Percentiles rank a stretch among this genome's conserved stretches.
Evolutionary conservation across 2,797 vertebrate genomes (phyloP).

Genomic region (Coregonus sp.): DNA sequence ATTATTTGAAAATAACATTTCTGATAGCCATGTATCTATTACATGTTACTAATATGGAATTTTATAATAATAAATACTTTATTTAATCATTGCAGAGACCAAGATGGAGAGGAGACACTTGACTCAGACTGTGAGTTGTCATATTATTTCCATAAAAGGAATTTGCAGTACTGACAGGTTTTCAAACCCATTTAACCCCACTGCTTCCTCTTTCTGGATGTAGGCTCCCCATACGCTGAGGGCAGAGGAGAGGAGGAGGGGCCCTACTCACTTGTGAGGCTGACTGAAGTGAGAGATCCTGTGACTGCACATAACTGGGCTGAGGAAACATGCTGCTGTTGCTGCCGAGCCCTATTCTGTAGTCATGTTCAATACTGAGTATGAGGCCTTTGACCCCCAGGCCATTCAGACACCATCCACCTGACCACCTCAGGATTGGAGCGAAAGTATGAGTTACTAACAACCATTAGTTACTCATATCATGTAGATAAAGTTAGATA

Average conservation of each 20-base stretch:
- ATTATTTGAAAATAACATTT: not conserved
- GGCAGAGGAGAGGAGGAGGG: conserved; percentile 2
- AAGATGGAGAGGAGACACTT: not conserved
- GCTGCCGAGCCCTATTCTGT: conserved; percentile 5
- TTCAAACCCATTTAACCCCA: not conserved
- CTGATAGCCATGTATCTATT: too few relatives aligned
- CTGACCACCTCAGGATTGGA: not conserved
- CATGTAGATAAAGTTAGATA: not conserved
- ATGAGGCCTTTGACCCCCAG: not conserved
- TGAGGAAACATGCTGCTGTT: not conserved
- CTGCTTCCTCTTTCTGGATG: not conserved
- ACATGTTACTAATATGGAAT: too few relatives aligned
- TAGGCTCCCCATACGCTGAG: conserved; percentile 17
- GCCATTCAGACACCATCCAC: not conserved
- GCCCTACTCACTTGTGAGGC: conserved; percentile 6
- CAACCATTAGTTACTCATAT: not conserved
- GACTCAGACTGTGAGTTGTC: not conserved
- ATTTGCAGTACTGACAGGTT: too few relatives aligned
- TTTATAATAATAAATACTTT: too few relatives aligned
- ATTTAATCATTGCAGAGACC: not conserved
- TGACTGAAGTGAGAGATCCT: not conserved
- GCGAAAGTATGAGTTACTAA: not conserved
- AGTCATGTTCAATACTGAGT: not conserved
- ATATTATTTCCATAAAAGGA: not conserved
- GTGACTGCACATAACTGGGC: not conserved